phyloP scores from a whole-genome alignment of 1,140 invertebrate species.

The Calycopis cecrops region DNA sequence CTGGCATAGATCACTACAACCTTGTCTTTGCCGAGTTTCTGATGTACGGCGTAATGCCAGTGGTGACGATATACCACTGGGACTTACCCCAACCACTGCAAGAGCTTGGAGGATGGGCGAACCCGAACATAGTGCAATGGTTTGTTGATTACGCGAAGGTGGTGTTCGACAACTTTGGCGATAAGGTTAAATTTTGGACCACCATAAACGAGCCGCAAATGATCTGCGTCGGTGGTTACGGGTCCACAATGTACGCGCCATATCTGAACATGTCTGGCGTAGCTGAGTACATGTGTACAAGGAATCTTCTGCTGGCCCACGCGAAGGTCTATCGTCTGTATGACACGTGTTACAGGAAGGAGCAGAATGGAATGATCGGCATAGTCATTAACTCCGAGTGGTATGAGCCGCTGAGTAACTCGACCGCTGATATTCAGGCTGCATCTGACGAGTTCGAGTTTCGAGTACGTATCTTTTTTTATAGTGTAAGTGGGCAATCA shows the following conservation, averaged over 20 bases:
- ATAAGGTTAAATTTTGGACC: slow-evolving; percentile 79
- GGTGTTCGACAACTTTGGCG: slow-evolving; percentile 76
- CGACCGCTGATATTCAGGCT: too few relatives aligned
- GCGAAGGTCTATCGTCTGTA: slow-evolving; percentile 78
- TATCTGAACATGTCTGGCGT: slow-evolving; percentile 68
- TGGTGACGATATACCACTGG: slow-evolving; percentile 81
- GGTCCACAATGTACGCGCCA: slow-evolving; percentile 68
- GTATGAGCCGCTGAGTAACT: slow-evolving; percentile 64
- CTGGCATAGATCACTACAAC: slow-evolving; percentile 79
- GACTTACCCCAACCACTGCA: slow-evolving; percentile 78
- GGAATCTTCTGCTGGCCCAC: slow-evolving; percentile 76
- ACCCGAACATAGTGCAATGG: slow-evolving; percentile 75
- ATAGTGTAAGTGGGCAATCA: too few relatives aligned
- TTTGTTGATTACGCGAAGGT: slow-evolving; percentile 79
- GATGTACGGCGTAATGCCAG: slow-evolving; percentile 64
- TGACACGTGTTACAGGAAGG: slow-evolving; percentile 33
- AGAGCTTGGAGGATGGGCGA: slow-evolving; percentile 79
- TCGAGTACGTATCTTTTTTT: too few relatives aligned
- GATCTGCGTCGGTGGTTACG: slow-evolving; percentile 77
- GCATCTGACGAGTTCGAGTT: too few relatives aligned
- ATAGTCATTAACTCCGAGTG: slow-evolving; percentile 71
- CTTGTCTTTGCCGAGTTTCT: slow-evolving; percentile 77
- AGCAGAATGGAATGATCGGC: slow-evolving; percentile 42
- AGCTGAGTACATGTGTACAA: slow-evolving; percentile 74
- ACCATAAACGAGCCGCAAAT: slow-evolving; percentile 83